phyloP scores from a whole-genome alignment of 1,140 invertebrate genomes.

The Drosophila eugracilis region DNA sequence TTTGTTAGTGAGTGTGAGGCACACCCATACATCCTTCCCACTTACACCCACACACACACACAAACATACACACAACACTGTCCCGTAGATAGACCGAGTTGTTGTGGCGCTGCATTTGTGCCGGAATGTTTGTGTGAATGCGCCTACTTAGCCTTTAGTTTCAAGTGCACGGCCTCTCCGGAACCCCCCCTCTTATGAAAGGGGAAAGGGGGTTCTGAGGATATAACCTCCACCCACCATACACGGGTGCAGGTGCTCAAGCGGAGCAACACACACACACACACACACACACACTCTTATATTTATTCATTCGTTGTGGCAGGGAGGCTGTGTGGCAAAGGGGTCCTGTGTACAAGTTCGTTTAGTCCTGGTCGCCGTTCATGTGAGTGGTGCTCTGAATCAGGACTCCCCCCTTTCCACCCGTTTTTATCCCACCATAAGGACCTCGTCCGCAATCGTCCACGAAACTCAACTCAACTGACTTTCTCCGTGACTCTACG shows the following conservation, averaged over 20 bases:
- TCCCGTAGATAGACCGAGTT: conserved; percentile 50
- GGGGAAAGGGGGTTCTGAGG: too few species aligned
- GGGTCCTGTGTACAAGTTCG: conserved; percentile 44
- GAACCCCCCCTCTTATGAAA: conserved; percentile 13
- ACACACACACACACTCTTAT: conserved; percentile 5
- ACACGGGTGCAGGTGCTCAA: conserved; percentile 48
- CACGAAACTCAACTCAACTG: conserved; percentile 39
- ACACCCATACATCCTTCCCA: conserved; percentile 9
- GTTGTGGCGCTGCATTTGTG: conserved; percentile 28
- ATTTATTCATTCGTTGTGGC: conserved; percentile 11
- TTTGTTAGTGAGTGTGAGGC: conserved; percentile 21
- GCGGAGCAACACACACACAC: conserved; percentile 18
- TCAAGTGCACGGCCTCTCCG: conserved; percentile 43
- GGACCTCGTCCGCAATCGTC: conserved; percentile 39
- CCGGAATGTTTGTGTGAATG: conserved; percentile 44
- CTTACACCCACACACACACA: not conserved
- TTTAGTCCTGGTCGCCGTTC: conserved; percentile 34
- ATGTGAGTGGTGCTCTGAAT: conserved; percentile 49
- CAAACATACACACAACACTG: conserved; percentile 8
- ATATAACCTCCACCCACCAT: not conserved
- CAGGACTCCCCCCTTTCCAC: conserved; percentile 12
- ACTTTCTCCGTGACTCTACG: conserved; percentile 28
- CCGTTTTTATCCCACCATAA: not conserved
- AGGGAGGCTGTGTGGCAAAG: conserved; percentile 35
- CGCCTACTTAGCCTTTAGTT: conserved; percentile 60